These are phyloP conservation scores for Arctia plantaginis DNA, from an alignment of 2,888 invertebrate genomes.

Conservation along the genomic window DNA sequence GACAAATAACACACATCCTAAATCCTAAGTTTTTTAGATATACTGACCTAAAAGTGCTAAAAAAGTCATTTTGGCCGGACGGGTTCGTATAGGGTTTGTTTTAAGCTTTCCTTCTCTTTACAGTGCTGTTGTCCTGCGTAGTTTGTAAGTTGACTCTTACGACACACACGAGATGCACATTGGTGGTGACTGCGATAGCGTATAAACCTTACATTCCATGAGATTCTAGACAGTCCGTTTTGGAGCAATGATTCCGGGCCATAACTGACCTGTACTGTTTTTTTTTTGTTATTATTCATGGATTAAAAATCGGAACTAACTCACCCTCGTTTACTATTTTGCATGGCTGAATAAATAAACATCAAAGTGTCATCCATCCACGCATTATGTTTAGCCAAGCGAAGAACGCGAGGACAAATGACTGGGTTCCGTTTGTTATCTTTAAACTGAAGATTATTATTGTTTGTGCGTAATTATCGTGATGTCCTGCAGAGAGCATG, in stretches of 20 bases:
- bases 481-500: not conserved
- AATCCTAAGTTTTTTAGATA: no score
- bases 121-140: no score
- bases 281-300: slow-evolving; percentile 9
- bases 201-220: no score
- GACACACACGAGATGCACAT: no score
- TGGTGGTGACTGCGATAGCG: no score
- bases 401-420: not conserved
- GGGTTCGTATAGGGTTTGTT: no score
- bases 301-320: slow-evolving; percentile 11
- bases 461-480: not conserved
- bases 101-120: no score
- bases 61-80: no score
- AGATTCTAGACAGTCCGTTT: not conserved
- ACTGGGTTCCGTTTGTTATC: slow-evolving; percentile 6
- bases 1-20: no score
- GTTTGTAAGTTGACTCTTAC: no score
- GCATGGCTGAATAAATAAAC: slow-evolving; percentile 25
- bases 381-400: slow-evolving; percentile 25
- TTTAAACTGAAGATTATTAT: not conserved
- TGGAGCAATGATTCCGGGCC: not conserved
- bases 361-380: slow-evolving; percentile 16
- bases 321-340: slow-evolving; percentile 17
- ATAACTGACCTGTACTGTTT: not conserved
- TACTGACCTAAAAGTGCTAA: no score